Base-by-base conservation (phyloP, 92 coral and sea anemone species). In the Metridium senile region DNA sequence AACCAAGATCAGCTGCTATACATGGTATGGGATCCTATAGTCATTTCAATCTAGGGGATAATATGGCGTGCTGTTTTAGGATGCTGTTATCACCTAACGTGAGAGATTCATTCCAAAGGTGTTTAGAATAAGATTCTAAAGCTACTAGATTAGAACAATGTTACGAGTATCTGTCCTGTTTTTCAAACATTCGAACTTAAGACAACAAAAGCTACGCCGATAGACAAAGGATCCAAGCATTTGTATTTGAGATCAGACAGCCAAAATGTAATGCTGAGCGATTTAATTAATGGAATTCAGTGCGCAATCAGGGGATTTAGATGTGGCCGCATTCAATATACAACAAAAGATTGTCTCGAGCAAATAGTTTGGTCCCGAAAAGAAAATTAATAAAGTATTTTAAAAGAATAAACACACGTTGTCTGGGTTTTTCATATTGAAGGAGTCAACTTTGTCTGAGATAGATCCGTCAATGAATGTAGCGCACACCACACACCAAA, bases 1-100 rank as follows among this genome's bases (percentile, higher is more conserved):
- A n/a, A 59, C 35, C 28, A 53, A 53, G 9, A 33, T 73, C 78
- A 73, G 78, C 68, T 73, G 78, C 27, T 33, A 33, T 33, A 26
- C 29, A 52, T 22, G 33, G 17, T 57, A 57, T 33, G 29, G 27
- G 31, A 58, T 57, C 56, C 26, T 58, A 33, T 57, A 29, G 78
- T 63, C 33, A 32, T 31, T 21, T 56, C 32, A 73, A 58, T 73
- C 43, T 26, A 23, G 69, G 69, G 69, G 69, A 29, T 1, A 16
- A 28, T 16, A 19, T 63, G 16, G 69, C 69, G 69, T 63, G 69
- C 69, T 63, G 69, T 13, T 54, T 63, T 16, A 22, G 33, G 69
- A 63, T 39, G 69, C 69, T 59, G 69, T 11, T 63, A 16, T 22
- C 69, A 31, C 69, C 69, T 30, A 2, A 3, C 39, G 69, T 63